Evolutionary conservation across 2,888 invertebrate species (phyloP), one percentile per base, ranked within the genome.

Genomic region (Harpalus rufipes): DNA sequence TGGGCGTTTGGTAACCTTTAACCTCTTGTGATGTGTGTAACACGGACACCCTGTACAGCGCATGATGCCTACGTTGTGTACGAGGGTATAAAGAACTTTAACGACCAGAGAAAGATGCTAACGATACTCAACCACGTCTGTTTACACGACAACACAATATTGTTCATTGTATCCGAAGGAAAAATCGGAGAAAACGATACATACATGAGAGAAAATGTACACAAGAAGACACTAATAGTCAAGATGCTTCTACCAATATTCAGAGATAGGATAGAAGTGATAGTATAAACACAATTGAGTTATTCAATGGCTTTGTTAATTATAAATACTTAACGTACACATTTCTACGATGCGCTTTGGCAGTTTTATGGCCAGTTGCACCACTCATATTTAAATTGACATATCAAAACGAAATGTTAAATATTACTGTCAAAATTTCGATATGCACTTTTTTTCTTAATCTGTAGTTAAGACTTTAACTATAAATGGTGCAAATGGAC

Each of bases 41-140:
- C 44, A 12, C 44, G 44, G 44, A 51, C 44, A 51, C 44, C 44
- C 44, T 12, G 44, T 32, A 51, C 10, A 3, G 8, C 44, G 2
- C 44, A 51, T 51, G 44, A 51, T 51, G 44, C 10, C 44, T 8
- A 12, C 10, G 12, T 12, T 12, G 44, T 51, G 44, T 51, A 51
- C 44, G 44, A 51, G 44, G 44, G 44, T 51, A 51, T 51, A 51
- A 51, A 12, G 44, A 8, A 51, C 44, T 51, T 51, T 51, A 51
- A 51, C 44, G 44, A 51, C 44, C 44, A 51, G 44, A 51, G 44
- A 51, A 51, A 51, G 44, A 51, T 51, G 44, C 44, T 51, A 51
- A 32, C 32, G 32, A 32, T 32, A 32, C 32, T 32, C 32, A 32
- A 7, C 44, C 10, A 51, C 12, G 44, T 51, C 12, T 51, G 44